Percentiles rank a stretch among this genome's conserved stretches.
Evolutionary conservation across 2,113 vertebrate genomes (phyloP).

Genomic region (Lanius collurio): DNA sequence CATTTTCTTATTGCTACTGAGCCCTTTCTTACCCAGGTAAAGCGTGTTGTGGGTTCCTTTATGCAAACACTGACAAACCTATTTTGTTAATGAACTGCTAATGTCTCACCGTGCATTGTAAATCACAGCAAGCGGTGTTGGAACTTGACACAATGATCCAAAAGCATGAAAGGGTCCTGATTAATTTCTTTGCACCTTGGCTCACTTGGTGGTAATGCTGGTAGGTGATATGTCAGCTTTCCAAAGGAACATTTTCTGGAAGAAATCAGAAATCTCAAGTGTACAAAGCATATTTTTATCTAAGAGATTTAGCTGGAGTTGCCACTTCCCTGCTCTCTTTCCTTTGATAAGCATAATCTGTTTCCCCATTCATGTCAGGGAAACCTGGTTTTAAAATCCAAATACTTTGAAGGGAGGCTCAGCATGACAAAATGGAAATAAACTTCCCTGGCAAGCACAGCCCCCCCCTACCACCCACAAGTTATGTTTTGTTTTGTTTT

Average conservation of each 20-base stretch:
- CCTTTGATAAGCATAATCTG: slow-evolving; percentile 39
- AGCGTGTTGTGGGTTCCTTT: background rate
- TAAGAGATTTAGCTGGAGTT: slow-evolving; percentile 30
- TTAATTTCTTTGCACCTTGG: slow-evolving; percentile 36
- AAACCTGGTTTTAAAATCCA: slow-evolving; percentile 34
- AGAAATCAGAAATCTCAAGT: slow-evolving; percentile 13
- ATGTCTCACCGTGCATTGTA: background rate
- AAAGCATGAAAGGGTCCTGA: background rate
- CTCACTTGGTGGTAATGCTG: background rate
- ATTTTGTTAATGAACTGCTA: slow-evolving; percentile 49
- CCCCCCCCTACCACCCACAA: background rate
- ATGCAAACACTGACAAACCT: background rate
- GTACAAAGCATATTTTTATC: background rate
- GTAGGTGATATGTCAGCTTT: background rate
- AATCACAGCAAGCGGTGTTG: background rate
- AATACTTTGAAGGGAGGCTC: slow-evolving; percentile 16
- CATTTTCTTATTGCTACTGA: background rate
- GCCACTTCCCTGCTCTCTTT: background rate
- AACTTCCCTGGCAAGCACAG: slow-evolving; percentile 13
- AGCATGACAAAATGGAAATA: slow-evolving; percentile 42
- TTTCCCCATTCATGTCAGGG: background rate
- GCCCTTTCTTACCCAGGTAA: background rate
- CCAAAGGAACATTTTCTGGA: background rate
- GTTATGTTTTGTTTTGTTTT: background rate
- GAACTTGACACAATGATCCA: background rate